These are phyloP conservation scores for Ptiloglossa arizonensis DNA, from an alignment of 1,140 invertebrate species.

Conservation along the genomic window DNA sequence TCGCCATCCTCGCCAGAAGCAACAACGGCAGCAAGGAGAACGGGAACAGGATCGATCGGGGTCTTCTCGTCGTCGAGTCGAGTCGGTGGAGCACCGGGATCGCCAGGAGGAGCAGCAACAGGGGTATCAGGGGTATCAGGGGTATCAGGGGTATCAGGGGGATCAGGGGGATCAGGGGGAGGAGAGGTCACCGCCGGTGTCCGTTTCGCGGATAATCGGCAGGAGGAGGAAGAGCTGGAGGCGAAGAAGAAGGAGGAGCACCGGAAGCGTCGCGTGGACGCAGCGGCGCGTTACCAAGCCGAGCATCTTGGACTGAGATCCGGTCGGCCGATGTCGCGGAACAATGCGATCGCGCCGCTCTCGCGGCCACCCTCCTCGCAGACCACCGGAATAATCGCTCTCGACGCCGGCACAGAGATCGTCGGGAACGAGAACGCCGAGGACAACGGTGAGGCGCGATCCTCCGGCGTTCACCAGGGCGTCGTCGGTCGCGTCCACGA, in stretches of 20 bases:
- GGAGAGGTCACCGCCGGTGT: conserved; percentile 46
- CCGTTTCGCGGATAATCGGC: conserved; percentile 56
- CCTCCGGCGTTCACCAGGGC: conserved; percentile 32
- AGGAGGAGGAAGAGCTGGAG: conserved; percentile 63
- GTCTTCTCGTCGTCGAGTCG: conserved; percentile 32
- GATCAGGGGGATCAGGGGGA: background rate
- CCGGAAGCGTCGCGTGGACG: conserved; percentile 50
- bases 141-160: no score
- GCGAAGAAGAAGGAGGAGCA: conserved; percentile 67
- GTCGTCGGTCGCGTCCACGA: conserved; percentile 70
- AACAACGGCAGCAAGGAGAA: conserved; percentile 42
- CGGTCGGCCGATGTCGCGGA: conserved; percentile 76
- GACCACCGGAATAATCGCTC: conserved; percentile 6
- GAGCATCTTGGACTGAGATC: conserved; percentile 72
- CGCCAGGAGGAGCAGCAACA: background rate
- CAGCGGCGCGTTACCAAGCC: conserved; percentile 52
- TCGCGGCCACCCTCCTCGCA: conserved; percentile 77
- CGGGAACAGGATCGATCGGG: conserved; percentile 46
- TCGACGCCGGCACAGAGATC: background rate
- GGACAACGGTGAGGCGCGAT: conserved; percentile 57
- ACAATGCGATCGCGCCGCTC: conserved; percentile 74
- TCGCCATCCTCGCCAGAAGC: conserved; percentile 48
- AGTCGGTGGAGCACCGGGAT: conserved; percentile 8
- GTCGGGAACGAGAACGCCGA: background rate
- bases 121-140: background rate